Conservation (phyloP, 2,797 vertebrate species). For the Melanotaenia nigrans region DNA sequence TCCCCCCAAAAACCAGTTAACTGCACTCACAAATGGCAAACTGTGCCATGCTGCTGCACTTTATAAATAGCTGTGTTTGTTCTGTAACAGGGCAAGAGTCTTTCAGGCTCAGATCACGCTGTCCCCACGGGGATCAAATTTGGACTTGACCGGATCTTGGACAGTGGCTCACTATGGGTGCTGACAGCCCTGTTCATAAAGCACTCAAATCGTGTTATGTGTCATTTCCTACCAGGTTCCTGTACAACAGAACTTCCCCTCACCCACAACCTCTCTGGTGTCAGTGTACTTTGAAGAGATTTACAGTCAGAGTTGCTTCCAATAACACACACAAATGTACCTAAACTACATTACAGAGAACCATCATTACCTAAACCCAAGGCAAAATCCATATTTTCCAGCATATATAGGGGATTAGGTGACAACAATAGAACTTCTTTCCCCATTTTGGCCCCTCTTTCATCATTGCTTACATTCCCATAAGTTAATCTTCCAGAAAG, state of each 20-base stretch:
- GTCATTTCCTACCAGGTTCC: conserved; percentile 59
- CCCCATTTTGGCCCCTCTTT: conserved; percentile 17
- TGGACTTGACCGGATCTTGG: conserved; percentile 81
- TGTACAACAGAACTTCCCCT: conserved; percentile 5
- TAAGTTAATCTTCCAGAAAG: conserved; percentile 52
- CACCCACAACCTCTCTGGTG: conserved; percentile 21
- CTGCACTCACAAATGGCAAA: conserved; percentile 81
- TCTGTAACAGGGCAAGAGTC: conserved; percentile 68
- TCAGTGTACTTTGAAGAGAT: conserved; percentile 42
- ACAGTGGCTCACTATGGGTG: conserved; percentile 56
- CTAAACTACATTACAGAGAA: conserved; percentile 18
- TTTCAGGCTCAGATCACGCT: conserved; percentile 60
- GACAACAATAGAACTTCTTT: conserved; percentile 22
- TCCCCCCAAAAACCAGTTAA: conserved; percentile 62
- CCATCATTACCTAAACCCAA: conserved; percentile 24
- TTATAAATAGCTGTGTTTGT: conserved; percentile 87
- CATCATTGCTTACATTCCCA: conserved; percentile 51
- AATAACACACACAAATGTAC: conserved; percentile 2
- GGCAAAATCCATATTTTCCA: conserved; percentile 22
- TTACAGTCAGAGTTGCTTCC: conserved; percentile 31
- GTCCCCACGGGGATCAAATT: conserved; percentile 84
- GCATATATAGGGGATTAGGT: conserved; percentile 15
- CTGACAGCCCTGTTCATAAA: conserved; percentile 75
- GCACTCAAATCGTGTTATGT: conserved; percentile 59
- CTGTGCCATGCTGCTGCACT: conserved; percentile 70